These are phyloP conservation scores for Colistium nudipinnis DNA, from an alignment of 2,113 vertebrate genomes.

Conservation along the genomic window DNA sequence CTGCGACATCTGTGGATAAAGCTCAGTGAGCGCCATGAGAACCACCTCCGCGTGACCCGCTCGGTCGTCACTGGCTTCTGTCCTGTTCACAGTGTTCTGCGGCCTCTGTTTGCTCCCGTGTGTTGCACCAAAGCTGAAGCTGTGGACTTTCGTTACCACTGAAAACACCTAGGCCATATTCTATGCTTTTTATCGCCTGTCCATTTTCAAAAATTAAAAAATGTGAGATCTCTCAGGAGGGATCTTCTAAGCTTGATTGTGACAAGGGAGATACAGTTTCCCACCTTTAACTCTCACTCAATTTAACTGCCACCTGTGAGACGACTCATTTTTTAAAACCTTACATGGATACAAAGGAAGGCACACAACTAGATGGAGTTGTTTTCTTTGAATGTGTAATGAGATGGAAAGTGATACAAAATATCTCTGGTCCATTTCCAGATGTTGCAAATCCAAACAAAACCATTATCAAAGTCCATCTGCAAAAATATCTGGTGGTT, in stretches of 20 bases:
- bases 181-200: constrained; percentile 25
- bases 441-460: not conserved
- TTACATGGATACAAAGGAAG: too few species aligned
- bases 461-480: not conserved
- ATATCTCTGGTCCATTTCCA: not conserved
- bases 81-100: constrained; percentile 43
- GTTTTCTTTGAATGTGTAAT: constrained; percentile 5
- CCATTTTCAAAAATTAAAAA: constrained; percentile 16
- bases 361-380: not conserved
- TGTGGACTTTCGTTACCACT: too few species aligned
- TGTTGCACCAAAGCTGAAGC: constrained; percentile 28
- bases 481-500: not conserved
- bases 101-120: constrained; percentile 18
- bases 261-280: not conserved
- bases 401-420: not conserved
- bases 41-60: constrained; percentile 26
- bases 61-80: constrained; percentile 46
- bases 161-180: constrained; percentile 38
- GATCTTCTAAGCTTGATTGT: not conserved
- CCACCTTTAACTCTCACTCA: not conserved
- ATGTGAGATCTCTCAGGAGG: constrained; percentile 7
- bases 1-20: constrained; percentile 44
- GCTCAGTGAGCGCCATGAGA: constrained; percentile 47
- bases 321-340: not conserved
- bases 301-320: not conserved